Evolutionary conservation across 2,888 invertebrate species (phyloP).

Genomic region (Lampropteryx suffumata): DNA sequence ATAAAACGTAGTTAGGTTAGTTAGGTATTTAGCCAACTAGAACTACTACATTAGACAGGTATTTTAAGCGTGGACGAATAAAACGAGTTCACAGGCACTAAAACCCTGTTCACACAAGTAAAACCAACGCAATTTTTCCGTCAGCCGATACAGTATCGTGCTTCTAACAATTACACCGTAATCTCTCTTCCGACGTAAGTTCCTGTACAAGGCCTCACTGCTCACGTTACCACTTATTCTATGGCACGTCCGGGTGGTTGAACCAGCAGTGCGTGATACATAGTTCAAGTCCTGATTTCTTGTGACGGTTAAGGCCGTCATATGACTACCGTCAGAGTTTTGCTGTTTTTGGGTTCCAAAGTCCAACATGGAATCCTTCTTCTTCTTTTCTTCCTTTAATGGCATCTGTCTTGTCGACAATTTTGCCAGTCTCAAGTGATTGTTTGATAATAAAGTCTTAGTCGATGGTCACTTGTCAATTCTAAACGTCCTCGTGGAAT

Average conservation of each 20-base stretch:
- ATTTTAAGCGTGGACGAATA: background rate
- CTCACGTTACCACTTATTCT: conserved; percentile 16
- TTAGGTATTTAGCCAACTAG: no score
- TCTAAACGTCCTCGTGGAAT: no score
- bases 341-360: no score
- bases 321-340: background rate
- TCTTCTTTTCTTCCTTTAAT: no score
- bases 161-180: conserved; percentile 29
- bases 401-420: no score
- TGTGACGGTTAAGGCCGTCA: background rate
- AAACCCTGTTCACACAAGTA: conserved; percentile 15
- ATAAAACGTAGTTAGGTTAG: no score
- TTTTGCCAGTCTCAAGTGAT: no score
- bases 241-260: conserved; percentile 43
- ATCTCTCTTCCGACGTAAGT: conserved; percentile 32
- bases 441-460: no score
- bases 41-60: no score
- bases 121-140: conserved; percentile 17
- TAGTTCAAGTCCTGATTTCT: background rate
- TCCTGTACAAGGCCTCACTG: conserved; percentile 28
- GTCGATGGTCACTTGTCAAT: no score
- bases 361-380: no score
- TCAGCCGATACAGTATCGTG: conserved; percentile 26
- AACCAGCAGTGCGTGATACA: conserved; percentile 31
- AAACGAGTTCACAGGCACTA: conserved; percentile 2